A percentile compares a stretch with the other conserved stretches of the same genome.
phyloP scores from a whole-genome alignment of 1,140 invertebrate genomes.

The Hylyphantes graminicola region DNA sequence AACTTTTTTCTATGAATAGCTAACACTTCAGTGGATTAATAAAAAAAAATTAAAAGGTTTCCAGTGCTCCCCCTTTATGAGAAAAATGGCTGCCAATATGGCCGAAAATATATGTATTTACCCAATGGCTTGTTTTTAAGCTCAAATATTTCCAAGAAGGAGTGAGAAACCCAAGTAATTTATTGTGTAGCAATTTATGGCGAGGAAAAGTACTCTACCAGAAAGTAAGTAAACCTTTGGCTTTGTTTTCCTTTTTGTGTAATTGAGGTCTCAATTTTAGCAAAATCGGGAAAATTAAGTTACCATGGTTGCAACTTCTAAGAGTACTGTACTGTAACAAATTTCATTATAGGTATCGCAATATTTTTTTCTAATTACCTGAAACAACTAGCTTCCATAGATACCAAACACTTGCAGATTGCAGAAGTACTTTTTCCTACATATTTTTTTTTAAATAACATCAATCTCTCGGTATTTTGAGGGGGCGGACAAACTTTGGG shows the following conservation, averaged over 20 bases:
- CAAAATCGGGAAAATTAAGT: slow-evolving; percentile 6
- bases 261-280: slow-evolving; percentile 3
- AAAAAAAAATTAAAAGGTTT: slow-evolving; percentile 1
- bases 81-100: background rate
- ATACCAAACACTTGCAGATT: background rate
- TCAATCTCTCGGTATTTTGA: background rate
- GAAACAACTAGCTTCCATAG: no score
- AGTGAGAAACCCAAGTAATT: slow-evolving; percentile 22
- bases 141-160: slow-evolving; percentile 5
- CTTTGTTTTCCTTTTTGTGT: slow-evolving; percentile 2
- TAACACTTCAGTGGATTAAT: slow-evolving; percentile 6
- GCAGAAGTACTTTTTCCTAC: background rate
- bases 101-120: background rate
- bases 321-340: background rate
- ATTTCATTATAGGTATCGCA: no score
- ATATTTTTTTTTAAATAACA: background rate
- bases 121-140: background rate
- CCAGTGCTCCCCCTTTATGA: background rate
- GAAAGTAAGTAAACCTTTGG: slow-evolving; percentile 4
- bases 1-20: slow-evolving; percentile 4
- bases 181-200: slow-evolving; percentile 19
- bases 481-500: background rate
- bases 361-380: no score
- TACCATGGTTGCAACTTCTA: background rate
- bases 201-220: background rate